These are phyloP conservation scores for Halcyon leucocephala DNA, from an alignment of 2,797 vertebrate genomes.

Conservation along the genomic window DNA sequence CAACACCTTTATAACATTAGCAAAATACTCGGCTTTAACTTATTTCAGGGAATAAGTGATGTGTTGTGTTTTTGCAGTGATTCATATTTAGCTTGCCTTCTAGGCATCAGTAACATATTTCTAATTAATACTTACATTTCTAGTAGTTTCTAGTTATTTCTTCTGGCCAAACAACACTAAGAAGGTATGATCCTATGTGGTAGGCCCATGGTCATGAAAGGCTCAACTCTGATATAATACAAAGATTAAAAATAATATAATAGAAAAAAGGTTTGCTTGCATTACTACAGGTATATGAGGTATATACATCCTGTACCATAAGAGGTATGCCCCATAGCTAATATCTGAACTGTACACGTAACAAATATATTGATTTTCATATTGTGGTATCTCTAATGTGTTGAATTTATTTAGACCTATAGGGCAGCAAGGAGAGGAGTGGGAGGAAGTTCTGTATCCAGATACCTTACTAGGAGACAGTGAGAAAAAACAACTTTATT, in stretches of 20 bases:
- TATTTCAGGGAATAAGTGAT: constrained; percentile 19
- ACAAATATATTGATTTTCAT: not conserved
- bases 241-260: not conserved
- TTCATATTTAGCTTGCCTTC: not conserved
- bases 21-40: constrained; percentile 10
- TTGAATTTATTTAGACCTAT: not conserved
- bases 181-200: not conserved
- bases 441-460: not conserved
- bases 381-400: not conserved
- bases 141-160: not conserved
- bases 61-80: not conserved
- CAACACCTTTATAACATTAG: not conserved
- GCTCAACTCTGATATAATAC: not conserved
- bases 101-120: not conserved
- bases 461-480: not conserved
- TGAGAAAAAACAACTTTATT: not conserved
- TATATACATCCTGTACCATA: not conserved
- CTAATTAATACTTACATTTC: not conserved
- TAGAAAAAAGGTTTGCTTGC: not conserved
- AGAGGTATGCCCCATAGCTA: not conserved
- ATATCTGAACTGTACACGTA: not conserved
- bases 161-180: not conserved
- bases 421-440: not conserved
- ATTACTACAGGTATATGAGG: not conserved
- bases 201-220: not conserved